These are phyloP conservation scores for Stenchaetothrips biformis DNA, from an alignment of 2,888 invertebrate genomes.

Conservation along the genomic window DNA sequence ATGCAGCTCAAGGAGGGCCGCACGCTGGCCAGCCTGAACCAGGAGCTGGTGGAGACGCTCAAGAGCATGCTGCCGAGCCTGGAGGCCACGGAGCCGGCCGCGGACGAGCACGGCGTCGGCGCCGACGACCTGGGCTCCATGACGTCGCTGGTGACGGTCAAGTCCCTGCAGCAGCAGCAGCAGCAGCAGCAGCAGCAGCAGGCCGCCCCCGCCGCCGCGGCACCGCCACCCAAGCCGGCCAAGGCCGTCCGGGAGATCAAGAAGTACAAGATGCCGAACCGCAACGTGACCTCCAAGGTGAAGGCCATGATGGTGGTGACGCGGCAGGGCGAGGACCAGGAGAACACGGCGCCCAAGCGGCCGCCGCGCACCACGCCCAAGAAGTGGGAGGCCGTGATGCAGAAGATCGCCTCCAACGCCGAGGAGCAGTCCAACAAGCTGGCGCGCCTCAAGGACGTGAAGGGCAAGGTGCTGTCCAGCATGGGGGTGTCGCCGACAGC, in stretches of 20 bases:
- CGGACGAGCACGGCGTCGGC: not conserved
- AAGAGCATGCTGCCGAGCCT: not conserved
- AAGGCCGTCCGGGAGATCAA: constrained; percentile 50
- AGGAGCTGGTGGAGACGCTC: constrained; percentile 17
- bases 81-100: not conserved
- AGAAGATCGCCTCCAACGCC: constrained; percentile 67
- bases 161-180: constrained; percentile 40
- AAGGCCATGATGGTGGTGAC: constrained; percentile 61
- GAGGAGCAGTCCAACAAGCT: constrained; percentile 68
- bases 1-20: not conserved
- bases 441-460: constrained; percentile 72
- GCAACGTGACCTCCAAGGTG: constrained; percentile 70
- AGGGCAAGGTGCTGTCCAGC: constrained; percentile 66
- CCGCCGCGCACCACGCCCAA: constrained; percentile 46
- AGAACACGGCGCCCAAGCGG: constrained; percentile 48
- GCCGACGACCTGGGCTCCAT: not conserved
- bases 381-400: constrained; percentile 79
- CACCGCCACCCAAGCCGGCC: constrained; percentile 52
- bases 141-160: constrained; percentile 15
- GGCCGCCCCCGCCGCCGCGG: constrained; percentile 45
- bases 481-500: constrained; percentile 32
- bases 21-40: constrained; percentile 10
- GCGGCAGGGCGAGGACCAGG: constrained; percentile 53
- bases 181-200: constrained; percentile 30
- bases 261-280: constrained; percentile 72